Evolutionary conservation across 2,888 invertebrate genomes (phyloP).

Genomic region (Baccha elongata): DNA sequence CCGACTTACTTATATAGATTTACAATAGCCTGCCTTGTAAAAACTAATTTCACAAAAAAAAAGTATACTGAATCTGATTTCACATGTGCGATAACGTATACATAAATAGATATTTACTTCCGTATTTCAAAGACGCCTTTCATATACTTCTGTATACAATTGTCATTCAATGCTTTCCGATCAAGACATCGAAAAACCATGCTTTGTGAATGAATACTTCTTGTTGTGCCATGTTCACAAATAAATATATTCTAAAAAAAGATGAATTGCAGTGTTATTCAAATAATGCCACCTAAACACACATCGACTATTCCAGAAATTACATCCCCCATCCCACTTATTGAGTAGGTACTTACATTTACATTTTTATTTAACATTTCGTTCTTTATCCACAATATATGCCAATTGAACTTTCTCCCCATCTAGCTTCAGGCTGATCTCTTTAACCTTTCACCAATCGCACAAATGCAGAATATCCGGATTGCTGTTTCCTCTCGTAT

Average conservation of each 20-base stretch:
- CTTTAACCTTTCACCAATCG: slow-evolving; percentile 20
- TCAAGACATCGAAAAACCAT: neutral
- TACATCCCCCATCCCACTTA: slow-evolving; percentile 22
- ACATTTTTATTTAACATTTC: slow-evolving; percentile 6
- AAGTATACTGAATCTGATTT: too few species aligned
- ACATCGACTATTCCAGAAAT: slow-evolving; percentile 38
- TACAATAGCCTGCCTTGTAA: too few species aligned
- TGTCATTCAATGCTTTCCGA: neutral
- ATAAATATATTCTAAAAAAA: neutral
- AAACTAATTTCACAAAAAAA: too few species aligned
- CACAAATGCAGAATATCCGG: slow-evolving; percentile 31
- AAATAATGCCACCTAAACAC: slow-evolving; percentile 18
- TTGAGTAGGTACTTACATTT: neutral
- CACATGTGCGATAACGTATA: too few species aligned
- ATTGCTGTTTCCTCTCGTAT: slow-evolving; percentile 23
- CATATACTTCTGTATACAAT: neutral
- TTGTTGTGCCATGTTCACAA: neutral
- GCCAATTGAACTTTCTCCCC: slow-evolving; percentile 17
- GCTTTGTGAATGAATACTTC: neutral
- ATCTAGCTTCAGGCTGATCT: slow-evolving; percentile 13
- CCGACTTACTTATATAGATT: too few species aligned
- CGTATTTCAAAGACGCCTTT: too few species aligned
- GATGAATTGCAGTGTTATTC: slow-evolving; percentile 44
- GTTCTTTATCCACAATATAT: slow-evolving; percentile 3
- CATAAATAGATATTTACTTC: too few species aligned